Base-by-base conservation (phyloP, 2,888 invertebrate genomes). In the Cephus pygmeus region DNA sequence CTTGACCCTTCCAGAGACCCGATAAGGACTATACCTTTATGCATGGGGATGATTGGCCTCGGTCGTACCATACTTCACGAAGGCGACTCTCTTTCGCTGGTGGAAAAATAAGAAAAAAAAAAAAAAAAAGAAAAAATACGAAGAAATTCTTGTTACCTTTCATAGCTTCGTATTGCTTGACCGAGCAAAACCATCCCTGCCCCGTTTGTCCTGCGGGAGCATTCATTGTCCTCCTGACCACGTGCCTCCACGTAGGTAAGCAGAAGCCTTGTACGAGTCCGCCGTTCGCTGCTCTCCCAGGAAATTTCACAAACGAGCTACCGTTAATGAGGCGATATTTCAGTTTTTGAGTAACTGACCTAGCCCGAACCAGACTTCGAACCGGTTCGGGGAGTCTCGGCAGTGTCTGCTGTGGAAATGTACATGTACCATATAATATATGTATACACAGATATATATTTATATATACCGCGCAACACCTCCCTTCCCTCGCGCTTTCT, bases 331-430 rank as follows among this genome's bases (percentile, higher is more conserved):
- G 82, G 80, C 82, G 84, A 86, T 86, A 85, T 86, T 88, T 88
- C 80, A 85, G 83, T 86, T 88, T 87, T 86, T 84, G 83, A 86
- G 85, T 85, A 86, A 90, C 89, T 89, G 89, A 89, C 88, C 90
- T 89, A 87, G 83, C 33, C 84, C 83, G 80, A 84, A 75, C 74
- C 34, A 71, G 73, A 69, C 77, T 78, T 81, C 83, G 83, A 88
- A 89, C 89, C 89, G 89, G 90, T 90, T 87, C 68, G 79, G 76
- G 80, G 79, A 83, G 85, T 85, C 85, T 82, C 85, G 83, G 73
- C 76, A 77, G 81, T 77, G 85, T 83, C 85, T 83, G 80, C 81
- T 76, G 81, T 77, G 79, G 79, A 83, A 85, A 85, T 83, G 77
- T 81, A 81, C 82, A 83, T 31, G 34, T 9, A 23, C 23, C 4